phyloP scores from a whole-genome alignment of 1,140 invertebrate genomes.

The Elymnias hypermnestra region DNA sequence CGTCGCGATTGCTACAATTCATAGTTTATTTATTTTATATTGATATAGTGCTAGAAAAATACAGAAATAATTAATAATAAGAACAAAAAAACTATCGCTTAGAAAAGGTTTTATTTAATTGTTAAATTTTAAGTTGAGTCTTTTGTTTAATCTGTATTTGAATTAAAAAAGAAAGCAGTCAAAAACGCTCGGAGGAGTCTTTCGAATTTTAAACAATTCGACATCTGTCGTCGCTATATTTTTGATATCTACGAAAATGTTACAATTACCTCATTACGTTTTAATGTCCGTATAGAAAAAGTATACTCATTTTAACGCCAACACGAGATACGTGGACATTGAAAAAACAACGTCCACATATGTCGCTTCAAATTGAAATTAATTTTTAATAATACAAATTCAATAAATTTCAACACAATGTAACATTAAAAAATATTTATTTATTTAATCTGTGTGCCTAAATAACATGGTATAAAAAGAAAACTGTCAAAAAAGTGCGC shows the following conservation, averaged over 20 bases:
- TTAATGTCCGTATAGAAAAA: slow-evolving; percentile 25
- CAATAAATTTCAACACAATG: too few species aligned
- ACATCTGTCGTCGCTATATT: slow-evolving; percentile 32
- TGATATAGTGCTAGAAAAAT: too few species aligned
- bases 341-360: slow-evolving; percentile 27
- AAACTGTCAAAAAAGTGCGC: slow-evolving; percentile 12
- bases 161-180: slow-evolving; percentile 2
- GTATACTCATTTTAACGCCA: slow-evolving; percentile 34
- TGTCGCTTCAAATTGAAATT: slow-evolving; percentile 51
- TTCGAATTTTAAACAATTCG: slow-evolving; percentile 14
- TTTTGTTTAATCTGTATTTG: too few species aligned
- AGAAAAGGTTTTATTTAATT: too few species aligned
- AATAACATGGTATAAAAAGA: neutral
- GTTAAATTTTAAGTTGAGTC: too few species aligned
- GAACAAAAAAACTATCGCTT: too few species aligned
- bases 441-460: too few species aligned
- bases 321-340: slow-evolving; percentile 25
- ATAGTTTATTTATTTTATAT: too few species aligned
- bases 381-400: slow-evolving; percentile 45
- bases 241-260: slow-evolving; percentile 14
- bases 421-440: too few species aligned
- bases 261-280: slow-evolving; percentile 36
- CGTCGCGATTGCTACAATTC: too few species aligned
- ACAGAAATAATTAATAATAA: too few species aligned
- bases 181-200: slow-evolving; percentile 10